These are phyloP conservation scores for Ophthalmolycus amberensis DNA, from an alignment of 2,113 vertebrate genomes.

Conservation along the genomic window DNA sequence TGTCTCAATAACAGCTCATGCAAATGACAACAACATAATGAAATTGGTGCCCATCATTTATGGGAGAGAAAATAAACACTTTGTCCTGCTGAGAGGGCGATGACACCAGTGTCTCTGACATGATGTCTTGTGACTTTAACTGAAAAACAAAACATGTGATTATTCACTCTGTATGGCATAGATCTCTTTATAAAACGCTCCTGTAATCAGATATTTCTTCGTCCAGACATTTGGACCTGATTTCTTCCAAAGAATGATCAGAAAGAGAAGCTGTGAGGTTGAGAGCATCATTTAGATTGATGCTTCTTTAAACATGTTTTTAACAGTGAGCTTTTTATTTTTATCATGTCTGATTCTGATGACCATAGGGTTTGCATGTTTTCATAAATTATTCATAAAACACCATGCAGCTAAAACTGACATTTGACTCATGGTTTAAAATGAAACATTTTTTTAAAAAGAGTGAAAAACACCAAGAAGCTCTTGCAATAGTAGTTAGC, in stretches of 20 bases:
- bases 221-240: background rate
- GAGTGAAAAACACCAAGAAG: background rate
- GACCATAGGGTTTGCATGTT: background rate
- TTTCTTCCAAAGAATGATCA: background rate
- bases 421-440: too few species aligned
- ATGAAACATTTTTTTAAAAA: background rate
- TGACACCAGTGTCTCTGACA: background rate
- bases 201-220: background rate
- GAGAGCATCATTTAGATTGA: background rate
- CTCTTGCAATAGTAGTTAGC: background rate
- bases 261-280: background rate
- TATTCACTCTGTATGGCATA: background rate
- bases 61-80: slow-evolving; percentile 5
- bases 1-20: background rate
- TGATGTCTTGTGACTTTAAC: background rate
- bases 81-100: background rate
- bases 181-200: background rate
- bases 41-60: background rate
- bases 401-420: background rate
- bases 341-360: background rate
- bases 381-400: too few species aligned
- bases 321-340: too few species aligned
- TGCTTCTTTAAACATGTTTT: too few species aligned
- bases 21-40: background rate
- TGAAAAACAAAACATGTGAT: background rate